Conservation (phyloP, 2,797 vertebrate genomes). For the Micropoecilia bifurca region DNA sequence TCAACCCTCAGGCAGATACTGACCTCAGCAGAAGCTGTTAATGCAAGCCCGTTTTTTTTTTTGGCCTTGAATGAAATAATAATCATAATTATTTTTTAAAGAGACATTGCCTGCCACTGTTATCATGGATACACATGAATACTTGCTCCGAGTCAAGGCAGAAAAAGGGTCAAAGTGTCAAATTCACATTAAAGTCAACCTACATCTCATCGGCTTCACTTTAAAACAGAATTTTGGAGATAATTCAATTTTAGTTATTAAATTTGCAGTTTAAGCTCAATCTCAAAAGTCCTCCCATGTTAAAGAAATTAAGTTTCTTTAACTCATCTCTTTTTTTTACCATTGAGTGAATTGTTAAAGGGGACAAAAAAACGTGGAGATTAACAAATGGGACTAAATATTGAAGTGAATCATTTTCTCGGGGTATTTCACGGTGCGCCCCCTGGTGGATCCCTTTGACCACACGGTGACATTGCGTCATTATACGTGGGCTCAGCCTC, state of each 20-base stretch:
- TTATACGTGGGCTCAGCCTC: background rate
- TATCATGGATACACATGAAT: background rate
- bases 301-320: background rate
- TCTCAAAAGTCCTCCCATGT: background rate
- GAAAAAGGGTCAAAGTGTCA: background rate
- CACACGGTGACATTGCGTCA: background rate
- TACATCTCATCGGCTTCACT: background rate
- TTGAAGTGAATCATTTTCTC: constrained; percentile 14
- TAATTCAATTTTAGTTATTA: background rate
- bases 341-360: background rate
- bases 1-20: background rate
- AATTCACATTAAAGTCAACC: background rate
- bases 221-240: background rate
- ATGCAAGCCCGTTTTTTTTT: background rate
- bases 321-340: background rate
- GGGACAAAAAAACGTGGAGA: background rate
- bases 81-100: background rate
- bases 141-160: background rate
- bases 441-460: constrained; percentile 64
- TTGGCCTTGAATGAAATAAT: background rate
- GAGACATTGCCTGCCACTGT: background rate
- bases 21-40: background rate
- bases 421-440: constrained; percentile 52
- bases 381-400: background rate
- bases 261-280: background rate